Conservation (phyloP, 2,113 vertebrate genomes). For the Hippocampus zosterae region DNA sequence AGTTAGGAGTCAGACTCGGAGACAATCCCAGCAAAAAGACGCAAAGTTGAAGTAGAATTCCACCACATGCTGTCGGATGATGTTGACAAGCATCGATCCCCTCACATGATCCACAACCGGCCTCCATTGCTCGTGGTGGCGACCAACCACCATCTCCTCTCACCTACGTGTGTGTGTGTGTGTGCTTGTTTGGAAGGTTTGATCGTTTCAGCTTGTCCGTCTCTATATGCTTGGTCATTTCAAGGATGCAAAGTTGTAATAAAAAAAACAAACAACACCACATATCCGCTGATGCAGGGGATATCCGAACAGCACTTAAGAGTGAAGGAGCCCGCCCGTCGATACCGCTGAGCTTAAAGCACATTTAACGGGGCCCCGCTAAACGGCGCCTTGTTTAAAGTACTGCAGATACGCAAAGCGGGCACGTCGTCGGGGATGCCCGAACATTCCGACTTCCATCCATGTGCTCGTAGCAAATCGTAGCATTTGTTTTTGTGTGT, state of each 20-base stretch:
- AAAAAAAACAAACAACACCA: slow-evolving; percentile 38
- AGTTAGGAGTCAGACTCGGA: slow-evolving; percentile 29
- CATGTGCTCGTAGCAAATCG: not conserved
- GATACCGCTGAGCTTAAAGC: slow-evolving; percentile 11
- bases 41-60: slow-evolving; percentile 19
- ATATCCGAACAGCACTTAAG: slow-evolving; percentile 62
- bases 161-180: slow-evolving; percentile 3
- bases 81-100: not conserved
- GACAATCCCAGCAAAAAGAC: slow-evolving; percentile 9
- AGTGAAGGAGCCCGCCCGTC: slow-evolving; percentile 41
- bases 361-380: slow-evolving; percentile 4
- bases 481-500: no score
- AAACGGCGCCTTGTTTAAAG: slow-evolving; percentile 22
- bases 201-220: slow-evolving; percentile 22
- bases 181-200: slow-evolving; percentile 24
- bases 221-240: slow-evolving; percentile 53
- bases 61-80: slow-evolving; percentile 11
- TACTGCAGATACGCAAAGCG: not conserved
- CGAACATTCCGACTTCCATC: not conserved
- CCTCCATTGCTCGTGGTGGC: not conserved
- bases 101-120: slow-evolving; percentile 24
- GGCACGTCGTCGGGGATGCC: not conserved
- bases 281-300: slow-evolving; percentile 50
- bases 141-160: not conserved
- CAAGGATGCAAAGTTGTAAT: slow-evolving; percentile 53